Percentiles rank a stretch among this genome's conserved stretches.
Conservation (phyloP, 2,797 vertebrate species). For the Dendrocincla fuliginosa region DNA sequence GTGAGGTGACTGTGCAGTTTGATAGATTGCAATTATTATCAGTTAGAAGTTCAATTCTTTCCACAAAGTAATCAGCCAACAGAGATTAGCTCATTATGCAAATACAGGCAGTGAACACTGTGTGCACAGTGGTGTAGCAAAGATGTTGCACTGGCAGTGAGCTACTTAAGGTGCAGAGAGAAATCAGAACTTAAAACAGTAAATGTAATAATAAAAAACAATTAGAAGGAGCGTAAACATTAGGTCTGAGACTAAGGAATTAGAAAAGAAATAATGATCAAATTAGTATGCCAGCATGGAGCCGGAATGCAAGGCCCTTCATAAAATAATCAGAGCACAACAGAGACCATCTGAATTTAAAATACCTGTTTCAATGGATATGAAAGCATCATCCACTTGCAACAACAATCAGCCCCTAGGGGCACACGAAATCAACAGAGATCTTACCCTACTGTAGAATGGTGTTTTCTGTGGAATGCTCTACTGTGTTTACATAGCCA, state of each 20-base stretch:
- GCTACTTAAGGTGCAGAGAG: constrained; percentile 13
- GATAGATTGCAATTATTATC: constrained; percentile 72
- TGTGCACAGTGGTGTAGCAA: constrained; percentile 45
- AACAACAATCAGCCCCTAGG: neutral
- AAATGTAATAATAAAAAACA: constrained; percentile 39
- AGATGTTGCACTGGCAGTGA: neutral
- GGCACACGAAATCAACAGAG: neutral
- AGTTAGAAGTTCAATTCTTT: constrained; percentile 71
- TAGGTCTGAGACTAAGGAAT: constrained; percentile 21
- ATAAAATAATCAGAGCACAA: constrained; percentile 22
- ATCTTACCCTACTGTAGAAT: neutral
- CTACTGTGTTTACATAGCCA: neutral
- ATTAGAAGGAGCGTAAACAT: constrained; percentile 20
- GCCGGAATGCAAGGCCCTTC: neutral
- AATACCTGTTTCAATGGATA: neutral
- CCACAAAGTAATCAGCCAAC: constrained; percentile 65
- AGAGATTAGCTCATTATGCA: constrained; percentile 69
- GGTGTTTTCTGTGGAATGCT: neutral
- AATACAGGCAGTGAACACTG: constrained; percentile 38
- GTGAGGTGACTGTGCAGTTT: constrained; percentile 37
- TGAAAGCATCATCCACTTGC: neutral
- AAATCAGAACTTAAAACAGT: neutral
- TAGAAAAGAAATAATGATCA: constrained; percentile 34
- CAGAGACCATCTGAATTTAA: constrained; percentile 32
- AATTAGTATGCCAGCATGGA: constrained; percentile 37